Conservation (phyloP, 2,113 vertebrate species). For the Spermophilus dauricus region DNA sequence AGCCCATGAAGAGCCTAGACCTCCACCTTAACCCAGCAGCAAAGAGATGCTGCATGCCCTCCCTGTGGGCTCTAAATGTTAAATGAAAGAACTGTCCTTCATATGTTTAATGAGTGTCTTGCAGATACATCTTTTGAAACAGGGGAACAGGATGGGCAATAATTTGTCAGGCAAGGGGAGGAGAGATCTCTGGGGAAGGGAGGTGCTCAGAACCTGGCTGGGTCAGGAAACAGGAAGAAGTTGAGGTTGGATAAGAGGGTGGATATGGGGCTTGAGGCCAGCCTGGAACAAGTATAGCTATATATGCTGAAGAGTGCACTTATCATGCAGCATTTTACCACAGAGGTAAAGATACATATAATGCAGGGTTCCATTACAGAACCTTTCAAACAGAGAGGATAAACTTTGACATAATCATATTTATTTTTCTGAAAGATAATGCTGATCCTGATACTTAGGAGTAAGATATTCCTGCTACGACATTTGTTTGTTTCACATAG, state of each 20-base stretch:
- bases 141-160: neutral
- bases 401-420: neutral
- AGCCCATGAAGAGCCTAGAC: neutral
- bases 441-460: neutral
- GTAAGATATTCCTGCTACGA: neutral
- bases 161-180: neutral
- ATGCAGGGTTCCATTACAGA: neutral
- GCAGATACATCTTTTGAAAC: neutral
- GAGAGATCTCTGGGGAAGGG: neutral
- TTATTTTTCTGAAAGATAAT: slow-evolving; percentile 19
- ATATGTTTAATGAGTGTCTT: neutral
- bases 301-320: neutral
- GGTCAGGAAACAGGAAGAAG: neutral
- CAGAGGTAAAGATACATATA: neutral
- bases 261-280: too few species aligned
- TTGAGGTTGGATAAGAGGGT: neutral
- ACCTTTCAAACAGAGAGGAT: neutral
- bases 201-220: neutral
- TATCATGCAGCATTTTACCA: neutral
- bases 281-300: neutral
- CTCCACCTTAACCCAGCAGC: neutral
- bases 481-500: neutral
- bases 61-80: neutral
- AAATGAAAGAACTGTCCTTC: neutral
- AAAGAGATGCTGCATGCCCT: neutral